Evolutionary conservation across 2,888 invertebrate species (phyloP).

Genomic region (Stenchaetothrips biformis): DNA sequence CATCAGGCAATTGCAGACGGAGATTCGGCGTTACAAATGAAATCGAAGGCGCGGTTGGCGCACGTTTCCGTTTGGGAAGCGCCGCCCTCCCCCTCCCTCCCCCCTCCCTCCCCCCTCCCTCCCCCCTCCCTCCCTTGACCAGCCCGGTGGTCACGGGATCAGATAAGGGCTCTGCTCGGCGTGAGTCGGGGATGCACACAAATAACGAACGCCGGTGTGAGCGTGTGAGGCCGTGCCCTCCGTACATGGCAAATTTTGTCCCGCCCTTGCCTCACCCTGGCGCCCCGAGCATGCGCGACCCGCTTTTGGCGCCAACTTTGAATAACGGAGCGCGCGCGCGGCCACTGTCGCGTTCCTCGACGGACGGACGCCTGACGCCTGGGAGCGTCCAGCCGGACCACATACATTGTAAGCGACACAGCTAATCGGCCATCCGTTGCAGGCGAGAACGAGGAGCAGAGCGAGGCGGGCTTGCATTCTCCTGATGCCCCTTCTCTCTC

Average conservation of each 20-base stretch:
- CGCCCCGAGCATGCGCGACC: no score
- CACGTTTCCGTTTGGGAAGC: no score
- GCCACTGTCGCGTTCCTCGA: no score
- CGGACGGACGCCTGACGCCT: background rate
- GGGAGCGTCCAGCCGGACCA: background rate
- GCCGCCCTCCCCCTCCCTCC: background rate
- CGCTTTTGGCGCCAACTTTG: no score
- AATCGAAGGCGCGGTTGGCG: no score
- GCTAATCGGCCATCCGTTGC: conserved; percentile 13
- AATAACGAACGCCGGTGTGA: background rate
- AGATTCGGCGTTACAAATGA: no score
- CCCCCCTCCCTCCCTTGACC: background rate
- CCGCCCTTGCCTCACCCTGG: no score
- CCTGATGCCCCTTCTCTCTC: background rate
- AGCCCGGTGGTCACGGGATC: background rate
- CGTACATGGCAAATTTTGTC: no score
- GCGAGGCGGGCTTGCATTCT: background rate
- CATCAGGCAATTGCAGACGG: no score
- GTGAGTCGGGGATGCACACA: background rate
- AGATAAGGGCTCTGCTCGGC: background rate
- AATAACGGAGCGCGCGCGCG: no score
- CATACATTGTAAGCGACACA: conserved; percentile 17
- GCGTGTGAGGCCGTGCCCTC: background rate
- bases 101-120: background rate
- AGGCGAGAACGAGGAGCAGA: conserved; percentile 17